Evolutionary conservation across 2,113 vertebrate species (phyloP).

Genomic region (Lutjanus erythropterus): DNA sequence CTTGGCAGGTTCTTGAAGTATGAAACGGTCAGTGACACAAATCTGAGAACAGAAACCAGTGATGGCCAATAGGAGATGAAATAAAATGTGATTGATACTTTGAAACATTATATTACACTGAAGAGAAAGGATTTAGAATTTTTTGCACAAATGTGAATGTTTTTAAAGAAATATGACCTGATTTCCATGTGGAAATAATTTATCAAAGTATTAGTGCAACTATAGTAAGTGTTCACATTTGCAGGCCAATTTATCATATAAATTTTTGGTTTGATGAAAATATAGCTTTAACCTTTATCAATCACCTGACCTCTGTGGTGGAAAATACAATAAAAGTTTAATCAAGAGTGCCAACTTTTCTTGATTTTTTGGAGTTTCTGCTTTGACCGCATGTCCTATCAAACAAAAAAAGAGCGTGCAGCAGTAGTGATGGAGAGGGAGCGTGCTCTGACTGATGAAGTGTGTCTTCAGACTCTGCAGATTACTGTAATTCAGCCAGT

Average conservation of each 20-base stretch:
- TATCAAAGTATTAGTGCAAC: not conserved
- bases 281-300: not conserved
- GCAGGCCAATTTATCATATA: not conserved
- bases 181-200: slow-evolving; percentile 13
- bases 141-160: not conserved
- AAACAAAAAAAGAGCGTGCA: slow-evolving; percentile 42
- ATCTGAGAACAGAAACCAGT: slow-evolving; percentile 30
- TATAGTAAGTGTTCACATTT: not conserved
- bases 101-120: not conserved
- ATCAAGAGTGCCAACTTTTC: not conserved
- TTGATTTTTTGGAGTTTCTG: not conserved
- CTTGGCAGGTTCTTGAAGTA: slow-evolving; percentile 23
- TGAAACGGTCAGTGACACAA: slow-evolving; percentile 17
- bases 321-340: not conserved
- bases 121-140: not conserved
- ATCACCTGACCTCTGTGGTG: not conserved
- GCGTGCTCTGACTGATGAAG: slow-evolving; percentile 68
- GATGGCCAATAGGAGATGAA: not conserved
- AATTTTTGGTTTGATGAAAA: not conserved
- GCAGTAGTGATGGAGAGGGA: slow-evolving; percentile 18
- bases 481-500: slow-evolving; percentile 53
- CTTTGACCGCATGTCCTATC: slow-evolving; percentile 4
- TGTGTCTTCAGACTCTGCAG: slow-evolving; percentile 72
- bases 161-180: not conserved
- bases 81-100: not conserved